Base-by-base conservation (phyloP, 2,113 vertebrate species). In the Halichoeres trimaculatus region DNA sequence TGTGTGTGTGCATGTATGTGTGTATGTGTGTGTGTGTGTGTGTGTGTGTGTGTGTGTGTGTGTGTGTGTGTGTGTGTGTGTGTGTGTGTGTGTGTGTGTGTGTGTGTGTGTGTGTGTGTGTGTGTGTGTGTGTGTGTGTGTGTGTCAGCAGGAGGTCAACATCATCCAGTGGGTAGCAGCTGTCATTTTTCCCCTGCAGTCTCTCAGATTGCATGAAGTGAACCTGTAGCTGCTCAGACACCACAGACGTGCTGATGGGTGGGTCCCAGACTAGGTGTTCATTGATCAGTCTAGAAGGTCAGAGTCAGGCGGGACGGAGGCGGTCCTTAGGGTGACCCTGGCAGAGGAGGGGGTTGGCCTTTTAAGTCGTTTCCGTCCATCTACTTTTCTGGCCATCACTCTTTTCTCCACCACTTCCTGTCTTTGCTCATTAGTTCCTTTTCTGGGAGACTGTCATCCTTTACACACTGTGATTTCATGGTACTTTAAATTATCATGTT, bases 261-360 rank as follows among this genome's bases (percentile, higher is more conserved):
- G 80, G 36, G 53, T 68, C 75, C 68, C 55, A 74, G 72, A 80
- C 73, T 24, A 54, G 64, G 59, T 83, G 59, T 68, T 74, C 85
- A 88, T 89, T 88, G 90, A 92, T 89, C 76, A 81, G 85, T 86
- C 65, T 76, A 66, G 74, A 82, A 83, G 81, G 83, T 84, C 78
- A 71, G 66, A 61, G 74, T 67, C 13, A 4, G 75, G 51, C 3
- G 52, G 45, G 40, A 72, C 0, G 2, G 1, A 67, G 66, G 59
- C 41, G 61, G 64, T 8, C 9, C 38, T 51, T 76, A 62, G 47
- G 13, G 38, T 83, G 84, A 83, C 70, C 79, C 74, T 38, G 26
- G 48, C 51, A 41, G 71, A 22, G n/a, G 54, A 5, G 13, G 22
- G 47, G 14, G 55, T 34, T 34, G 41, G 19, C 57, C 71, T 43